Evolutionary conservation across 2,888 invertebrate genomes (phyloP).

Genomic region (Monopis laevigella): DNA sequence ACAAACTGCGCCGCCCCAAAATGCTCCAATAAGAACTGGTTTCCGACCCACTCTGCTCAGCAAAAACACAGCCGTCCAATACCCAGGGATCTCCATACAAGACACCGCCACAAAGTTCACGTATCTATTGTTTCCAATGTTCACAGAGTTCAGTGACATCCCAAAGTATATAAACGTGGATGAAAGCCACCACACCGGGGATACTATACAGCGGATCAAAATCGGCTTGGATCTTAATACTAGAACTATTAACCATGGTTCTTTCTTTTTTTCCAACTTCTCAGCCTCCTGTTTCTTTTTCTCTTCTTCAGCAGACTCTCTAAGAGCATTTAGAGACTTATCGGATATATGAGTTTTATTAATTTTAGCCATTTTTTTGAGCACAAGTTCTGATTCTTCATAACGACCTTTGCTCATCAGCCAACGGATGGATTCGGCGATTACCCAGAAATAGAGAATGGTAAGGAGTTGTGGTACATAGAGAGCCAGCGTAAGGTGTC

Average conservation of each 20-base stretch:
- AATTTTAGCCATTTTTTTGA: slow-evolving; percentile 68
- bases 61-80: slow-evolving; percentile 66
- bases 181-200: slow-evolving; percentile 71
- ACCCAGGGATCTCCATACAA: slow-evolving; percentile 75
- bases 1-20: slow-evolving; percentile 69
- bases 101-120: slow-evolving; percentile 71
- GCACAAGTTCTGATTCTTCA: slow-evolving; percentile 69
- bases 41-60: slow-evolving; percentile 69
- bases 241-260: slow-evolving; percentile 38
- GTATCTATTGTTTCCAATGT: slow-evolving; percentile 71
- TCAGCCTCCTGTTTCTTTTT: slow-evolving; percentile 25
- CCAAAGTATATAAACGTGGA: slow-evolving; percentile 74
- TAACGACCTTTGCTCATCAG: slow-evolving; percentile 73
- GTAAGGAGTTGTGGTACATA: slow-evolving; percentile 75
- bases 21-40: slow-evolving; percentile 63
- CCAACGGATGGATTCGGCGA: slow-evolving; percentile 80
- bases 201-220: slow-evolving; percentile 31
- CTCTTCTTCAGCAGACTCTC: slow-evolving; percentile 31
- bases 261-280: slow-evolving; percentile 22
- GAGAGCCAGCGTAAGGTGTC: slow-evolving; percentile 68
- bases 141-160: slow-evolving; percentile 71
- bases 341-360: slow-evolving; percentile 54
- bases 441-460: slow-evolving; percentile 71
- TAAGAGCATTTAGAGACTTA: slow-evolving; percentile 31
- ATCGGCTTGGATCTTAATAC: slow-evolving; percentile 37